Conservation (phyloP, 2,113 vertebrate species). For the Falcunculus frontatus region DNA sequence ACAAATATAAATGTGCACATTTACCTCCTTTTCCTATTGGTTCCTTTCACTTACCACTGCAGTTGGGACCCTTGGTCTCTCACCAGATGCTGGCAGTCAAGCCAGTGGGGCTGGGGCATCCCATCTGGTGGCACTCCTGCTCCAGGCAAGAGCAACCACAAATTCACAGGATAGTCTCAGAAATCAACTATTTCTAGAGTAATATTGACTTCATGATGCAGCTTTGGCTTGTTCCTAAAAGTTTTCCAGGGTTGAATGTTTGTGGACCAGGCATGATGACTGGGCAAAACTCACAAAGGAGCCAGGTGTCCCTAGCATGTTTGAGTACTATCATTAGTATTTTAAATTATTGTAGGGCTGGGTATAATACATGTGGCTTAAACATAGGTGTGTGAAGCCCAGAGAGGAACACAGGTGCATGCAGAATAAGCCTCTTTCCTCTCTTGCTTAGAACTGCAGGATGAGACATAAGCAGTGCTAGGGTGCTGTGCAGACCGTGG, state of each 20-base stretch:
- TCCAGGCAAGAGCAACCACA: not conserved
- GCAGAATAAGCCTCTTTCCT: not conserved
- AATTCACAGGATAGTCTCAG: not conserved
- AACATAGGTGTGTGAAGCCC: not conserved
- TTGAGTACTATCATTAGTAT: not conserved
- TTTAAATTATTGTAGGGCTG: not conserved
- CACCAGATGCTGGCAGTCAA: not conserved
- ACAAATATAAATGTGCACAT: not conserved
- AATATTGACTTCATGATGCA: not conserved
- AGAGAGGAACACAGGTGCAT: not conserved
- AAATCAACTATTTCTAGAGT: not conserved
- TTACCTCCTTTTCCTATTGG: not conserved
- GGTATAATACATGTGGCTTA: not conserved
- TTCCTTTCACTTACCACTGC: not conserved
- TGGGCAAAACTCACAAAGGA: not conserved
- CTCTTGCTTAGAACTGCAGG: not conserved
- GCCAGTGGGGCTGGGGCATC: not conserved
- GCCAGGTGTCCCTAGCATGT: accelerated
- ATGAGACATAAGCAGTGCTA: not conserved
- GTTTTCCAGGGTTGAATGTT: not conserved
- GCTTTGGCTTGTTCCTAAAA: not conserved
- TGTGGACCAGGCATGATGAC: not conserved
- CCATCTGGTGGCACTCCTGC: not conserved
- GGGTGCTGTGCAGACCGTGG: not conserved
- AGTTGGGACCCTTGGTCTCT: not conserved